These are phyloP conservation scores for Piprites chloris DNA, from an alignment of 2,113 vertebrate genomes.

Conservation along the genomic window DNA sequence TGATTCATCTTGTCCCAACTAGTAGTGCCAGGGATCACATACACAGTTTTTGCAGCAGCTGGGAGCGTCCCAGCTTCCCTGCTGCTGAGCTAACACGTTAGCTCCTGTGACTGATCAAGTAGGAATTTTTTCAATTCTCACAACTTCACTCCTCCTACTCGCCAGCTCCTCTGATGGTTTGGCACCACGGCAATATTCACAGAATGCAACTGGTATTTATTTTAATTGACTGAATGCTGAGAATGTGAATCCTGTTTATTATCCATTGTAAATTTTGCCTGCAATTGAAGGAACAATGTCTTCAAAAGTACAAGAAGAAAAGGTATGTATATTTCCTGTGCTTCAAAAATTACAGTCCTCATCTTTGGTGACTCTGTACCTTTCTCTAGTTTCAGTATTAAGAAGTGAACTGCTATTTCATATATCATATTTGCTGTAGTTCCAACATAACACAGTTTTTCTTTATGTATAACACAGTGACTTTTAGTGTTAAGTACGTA, in stretches of 20 bases:
- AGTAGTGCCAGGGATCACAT: conserved; percentile 67
- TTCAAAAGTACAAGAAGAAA: background rate
- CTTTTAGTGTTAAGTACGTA: background rate
- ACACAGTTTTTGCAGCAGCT: conserved; percentile 59
- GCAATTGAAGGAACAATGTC: background rate
- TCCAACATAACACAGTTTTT: background rate
- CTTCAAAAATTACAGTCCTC: background rate
- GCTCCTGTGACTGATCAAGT: conserved; percentile 68
- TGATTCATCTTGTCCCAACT: conserved; percentile 75
- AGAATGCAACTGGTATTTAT: conserved; percentile 65
- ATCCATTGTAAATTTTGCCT: conserved; percentile 5
- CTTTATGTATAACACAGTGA: background rate
- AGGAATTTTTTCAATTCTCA: conserved; percentile 78
- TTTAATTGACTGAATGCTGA: conserved; percentile 67
- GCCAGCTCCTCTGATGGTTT: conserved; percentile 64
- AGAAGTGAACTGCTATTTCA: background rate
- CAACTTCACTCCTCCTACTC: conserved; percentile 68
- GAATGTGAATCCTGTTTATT: conserved; percentile 48
- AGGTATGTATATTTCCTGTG: background rate
- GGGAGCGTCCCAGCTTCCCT: conserved; percentile 67
- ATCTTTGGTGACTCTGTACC: no score
- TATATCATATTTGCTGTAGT: background rate
- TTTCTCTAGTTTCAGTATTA: background rate
- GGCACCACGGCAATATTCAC: conserved; percentile 63
- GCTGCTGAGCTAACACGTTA: conserved; percentile 64